Evolutionary conservation across 1,140 invertebrate species (phyloP), one percentile per base, ranked within the genome.

Genomic region (Cryptotermes secundus): DNA sequence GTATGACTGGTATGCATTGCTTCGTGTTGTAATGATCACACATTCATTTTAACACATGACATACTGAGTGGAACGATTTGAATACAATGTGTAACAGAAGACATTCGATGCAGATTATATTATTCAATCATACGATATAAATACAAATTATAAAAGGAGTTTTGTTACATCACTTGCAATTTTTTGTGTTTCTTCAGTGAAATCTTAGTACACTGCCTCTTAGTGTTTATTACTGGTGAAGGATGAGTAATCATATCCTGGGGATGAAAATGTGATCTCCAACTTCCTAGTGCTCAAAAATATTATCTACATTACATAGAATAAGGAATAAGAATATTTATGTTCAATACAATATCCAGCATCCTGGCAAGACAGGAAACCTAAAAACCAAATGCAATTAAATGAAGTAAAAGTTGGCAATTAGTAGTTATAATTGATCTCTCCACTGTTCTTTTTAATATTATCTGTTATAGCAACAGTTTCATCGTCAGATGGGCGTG

Each of bases 401-500:
- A 72, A 16, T 72, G 59, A 31, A n/a, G n/a, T 72, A 72, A n/a
- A 72, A n/a, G 14, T 59, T 72, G 59, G 59, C 59, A 72, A 59
- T 59, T 59, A 59, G n/a, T n/a, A n/a, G 26, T 59, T 59, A 26
- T 59, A 59, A 59, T 31, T 72, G 26, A 72, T 72, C 59, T 72
- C 59, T n/a, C n/a, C 59, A 31, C 59, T 72, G 59, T 72, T 72
- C 81, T 82, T 45, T 45, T 53, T 82, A 82, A 72, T 49, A 45
- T 85, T 82, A 85, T 85, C 49, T 85, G 81, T 85, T 85, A 81
- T 85, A 85, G 84, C 81, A 80, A 85, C 53, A 26, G 81, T 83
- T 49, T 65, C 79, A 45, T 84, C 83, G 34, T 36, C 83, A 81
- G 83, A 84, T 80, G 83, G 83, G 80, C 72, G 79, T 84, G 83